Evolutionary conservation across 2,113 vertebrate species (phyloP).

Genomic region (Silurus asotus): DNA sequence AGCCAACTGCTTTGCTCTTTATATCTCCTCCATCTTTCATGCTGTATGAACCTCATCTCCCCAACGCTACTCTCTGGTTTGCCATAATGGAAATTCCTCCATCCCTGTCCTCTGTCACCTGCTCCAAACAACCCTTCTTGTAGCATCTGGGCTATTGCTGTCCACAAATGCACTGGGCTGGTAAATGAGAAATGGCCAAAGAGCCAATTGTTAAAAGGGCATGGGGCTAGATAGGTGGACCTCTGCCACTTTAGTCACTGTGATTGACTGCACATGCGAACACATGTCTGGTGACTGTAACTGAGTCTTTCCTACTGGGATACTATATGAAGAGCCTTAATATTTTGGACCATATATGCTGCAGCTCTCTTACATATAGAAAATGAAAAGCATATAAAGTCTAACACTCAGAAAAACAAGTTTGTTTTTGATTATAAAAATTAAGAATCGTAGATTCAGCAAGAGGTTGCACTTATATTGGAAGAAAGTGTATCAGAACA

Average conservation of each 20-base stretch:
- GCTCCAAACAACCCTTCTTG: not conserved
- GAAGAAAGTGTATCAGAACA: not conserved
- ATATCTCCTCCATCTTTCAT: constrained; percentile 17
- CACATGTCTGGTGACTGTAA: not conserved
- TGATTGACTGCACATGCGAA: constrained; percentile 5
- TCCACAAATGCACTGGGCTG: constrained; percentile 4
- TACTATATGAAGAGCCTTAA: not conserved
- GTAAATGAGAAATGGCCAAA: constrained; percentile 39
- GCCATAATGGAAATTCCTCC: constrained; percentile 1
- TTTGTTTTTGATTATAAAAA: not conserved
- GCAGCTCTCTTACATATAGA: constrained; percentile 15
- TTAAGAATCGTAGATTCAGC: not conserved
- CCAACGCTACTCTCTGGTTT: not conserved
- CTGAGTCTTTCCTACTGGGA: not conserved
- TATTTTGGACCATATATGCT: not conserved
- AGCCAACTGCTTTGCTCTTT: not conserved
- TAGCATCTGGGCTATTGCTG: constrained; percentile 8
- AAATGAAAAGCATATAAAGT: constrained; percentile 16
- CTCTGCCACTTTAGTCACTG: not conserved
- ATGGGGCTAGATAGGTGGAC: not conserved
- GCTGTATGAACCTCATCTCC: not conserved
- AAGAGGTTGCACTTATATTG: not conserved
- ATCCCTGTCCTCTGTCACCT: not conserved
- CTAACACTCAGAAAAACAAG: not conserved
- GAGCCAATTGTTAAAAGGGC: constrained; percentile 30